Evolutionary conservation across 2,113 vertebrate genomes (phyloP).

Genomic region (Mormoops blainvillei): DNA sequence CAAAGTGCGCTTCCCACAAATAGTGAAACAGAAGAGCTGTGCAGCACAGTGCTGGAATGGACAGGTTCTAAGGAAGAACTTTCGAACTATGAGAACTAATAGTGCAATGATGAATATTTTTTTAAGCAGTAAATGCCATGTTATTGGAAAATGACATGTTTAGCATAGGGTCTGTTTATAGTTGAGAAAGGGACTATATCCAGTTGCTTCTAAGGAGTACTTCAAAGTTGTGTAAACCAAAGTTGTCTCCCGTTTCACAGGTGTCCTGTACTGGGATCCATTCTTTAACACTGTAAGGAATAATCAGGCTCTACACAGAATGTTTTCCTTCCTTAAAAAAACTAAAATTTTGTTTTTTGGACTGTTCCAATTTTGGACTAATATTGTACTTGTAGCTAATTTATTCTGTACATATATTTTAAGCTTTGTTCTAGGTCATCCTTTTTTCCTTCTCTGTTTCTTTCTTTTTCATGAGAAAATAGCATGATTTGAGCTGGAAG

Average conservation of each 20-base stretch:
- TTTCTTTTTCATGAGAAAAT: not conserved
- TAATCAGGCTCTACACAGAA: not conserved
- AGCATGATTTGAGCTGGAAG: not conserved
- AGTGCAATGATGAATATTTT: not conserved
- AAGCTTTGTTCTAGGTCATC: not conserved
- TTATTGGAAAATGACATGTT: not conserved
- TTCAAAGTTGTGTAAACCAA: not conserved
- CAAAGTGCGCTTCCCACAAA: not conserved
- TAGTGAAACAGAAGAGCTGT: not conserved
- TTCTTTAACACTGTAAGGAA: not conserved
- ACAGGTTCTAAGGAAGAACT: not conserved
- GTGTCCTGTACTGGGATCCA: not conserved
- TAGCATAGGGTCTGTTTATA: not conserved
- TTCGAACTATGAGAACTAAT: not conserved
- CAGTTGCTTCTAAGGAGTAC: not conserved
- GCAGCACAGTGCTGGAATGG: not conserved
- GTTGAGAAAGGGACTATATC: not conserved
- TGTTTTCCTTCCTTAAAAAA: not conserved
- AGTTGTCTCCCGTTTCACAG: not conserved
- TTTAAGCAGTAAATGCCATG: not conserved
- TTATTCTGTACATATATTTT: not conserved
- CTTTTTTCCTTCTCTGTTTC: not conserved
- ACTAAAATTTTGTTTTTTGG: not conserved
- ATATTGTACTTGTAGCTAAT: not conserved
- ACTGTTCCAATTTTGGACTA: not conserved